phyloP scores from a whole-genome alignment of 2,888 invertebrate genomes.

The Ceramica pisi region DNA sequence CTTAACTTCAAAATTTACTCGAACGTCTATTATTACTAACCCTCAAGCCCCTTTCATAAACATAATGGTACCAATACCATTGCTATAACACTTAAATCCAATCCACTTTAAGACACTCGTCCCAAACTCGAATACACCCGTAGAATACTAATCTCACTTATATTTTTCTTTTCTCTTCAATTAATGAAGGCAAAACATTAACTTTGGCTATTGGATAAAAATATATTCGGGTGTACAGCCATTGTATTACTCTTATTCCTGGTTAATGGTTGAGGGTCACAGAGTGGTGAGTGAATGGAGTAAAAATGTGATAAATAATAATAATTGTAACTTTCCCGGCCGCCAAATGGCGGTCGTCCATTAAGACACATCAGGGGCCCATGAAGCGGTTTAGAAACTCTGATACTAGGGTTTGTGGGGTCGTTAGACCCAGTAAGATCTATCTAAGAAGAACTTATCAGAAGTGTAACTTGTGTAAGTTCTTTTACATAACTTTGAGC shows the following conservation, averaged over 20 bases:
- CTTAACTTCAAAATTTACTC: neutral
- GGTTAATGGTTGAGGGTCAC: constrained; percentile 22
- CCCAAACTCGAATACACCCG: constrained; percentile 3
- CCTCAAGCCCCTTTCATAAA: neutral
- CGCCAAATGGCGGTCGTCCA: too few relatives aligned
- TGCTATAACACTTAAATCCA: neutral
- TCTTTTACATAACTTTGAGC: too few relatives aligned
- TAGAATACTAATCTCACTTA: constrained; percentile 44
- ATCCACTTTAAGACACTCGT: neutral
- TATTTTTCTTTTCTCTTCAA: constrained; percentile 36
- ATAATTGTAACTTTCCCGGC: too few relatives aligned
- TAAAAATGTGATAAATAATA: too few relatives aligned
- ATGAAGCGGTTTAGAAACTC: too few relatives aligned
- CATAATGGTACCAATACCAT: neutral
- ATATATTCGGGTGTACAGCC: constrained; percentile 39
- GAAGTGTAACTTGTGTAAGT: too few relatives aligned
- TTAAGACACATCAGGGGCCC: too few relatives aligned
- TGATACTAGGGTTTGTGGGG: too few relatives aligned
- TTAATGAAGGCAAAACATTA: constrained; percentile 45
- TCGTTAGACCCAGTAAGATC: too few relatives aligned
- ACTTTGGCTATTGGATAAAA: constrained; percentile 51
- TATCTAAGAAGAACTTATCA: too few relatives aligned
- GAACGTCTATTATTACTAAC: neutral
- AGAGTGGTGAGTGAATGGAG: constrained; percentile 28
- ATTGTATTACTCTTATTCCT: constrained; percentile 42